A percentile compares a stretch with the other conserved stretches of the same genome.
Conservation (phyloP, 2,113 vertebrate genomes). For the Ovis canadensis region DNA sequence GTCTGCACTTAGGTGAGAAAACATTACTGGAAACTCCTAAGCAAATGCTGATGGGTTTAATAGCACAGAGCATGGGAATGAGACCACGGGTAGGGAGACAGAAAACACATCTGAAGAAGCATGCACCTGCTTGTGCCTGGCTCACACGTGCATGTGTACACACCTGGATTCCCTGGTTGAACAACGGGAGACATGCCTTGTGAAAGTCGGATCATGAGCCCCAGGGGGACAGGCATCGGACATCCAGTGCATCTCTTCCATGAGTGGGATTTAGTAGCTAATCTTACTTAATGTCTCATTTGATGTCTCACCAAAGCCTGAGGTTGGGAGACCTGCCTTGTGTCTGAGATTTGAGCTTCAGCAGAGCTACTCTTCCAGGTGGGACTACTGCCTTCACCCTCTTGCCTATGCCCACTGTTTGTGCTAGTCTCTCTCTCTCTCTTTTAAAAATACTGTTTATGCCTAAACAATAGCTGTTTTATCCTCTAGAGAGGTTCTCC, state of each 20-base stretch:
- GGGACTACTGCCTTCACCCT: fast-evolving
- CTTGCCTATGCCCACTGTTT: fast-evolving
- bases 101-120: neutral
- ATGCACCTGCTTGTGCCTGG: fast-evolving
- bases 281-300: neutral
- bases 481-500: neutral
- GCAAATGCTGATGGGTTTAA: fast-evolving
- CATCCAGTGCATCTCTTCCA: neutral
- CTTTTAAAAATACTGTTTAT: neutral
- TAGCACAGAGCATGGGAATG: fast-evolving
- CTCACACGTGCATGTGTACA: fast-evolving
- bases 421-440: neutral
- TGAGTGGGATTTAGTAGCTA: neutral
- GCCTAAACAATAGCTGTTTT: neutral
- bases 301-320: fast-evolving
- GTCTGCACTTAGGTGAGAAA: neutral
- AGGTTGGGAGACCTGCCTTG: neutral
- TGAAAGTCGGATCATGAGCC: neutral
- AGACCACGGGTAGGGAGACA: fast-evolving
- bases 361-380: fast-evolving
- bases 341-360: neutral
- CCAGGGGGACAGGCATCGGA: fast-evolving
- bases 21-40: neutral
- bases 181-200: fast-evolving
- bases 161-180: neutral